phyloP scores from a whole-genome alignment of 1,140 invertebrate genomes.

The Trichoplusia ni region DNA sequence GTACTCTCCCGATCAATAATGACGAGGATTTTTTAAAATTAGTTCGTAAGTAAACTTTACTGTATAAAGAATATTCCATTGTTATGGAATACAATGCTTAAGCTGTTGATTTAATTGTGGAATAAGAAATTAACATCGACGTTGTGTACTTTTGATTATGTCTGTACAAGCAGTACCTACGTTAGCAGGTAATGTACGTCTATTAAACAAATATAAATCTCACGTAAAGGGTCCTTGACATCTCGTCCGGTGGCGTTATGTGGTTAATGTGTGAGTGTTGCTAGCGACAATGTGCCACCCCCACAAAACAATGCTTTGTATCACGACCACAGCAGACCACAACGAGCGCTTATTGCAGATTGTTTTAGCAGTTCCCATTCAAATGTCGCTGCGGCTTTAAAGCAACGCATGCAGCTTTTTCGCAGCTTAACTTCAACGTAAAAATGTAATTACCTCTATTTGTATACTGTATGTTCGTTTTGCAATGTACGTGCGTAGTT shows the following conservation, averaged over 20 bases:
- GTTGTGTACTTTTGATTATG: no score
- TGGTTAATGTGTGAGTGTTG: constrained; percentile 10
- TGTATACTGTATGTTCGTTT: background rate
- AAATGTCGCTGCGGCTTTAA: constrained; percentile 37
- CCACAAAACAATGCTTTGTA: constrained; percentile 39
- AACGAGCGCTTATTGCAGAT: constrained; percentile 41
- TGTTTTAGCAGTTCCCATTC: constrained; percentile 37
- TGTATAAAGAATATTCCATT: no score
- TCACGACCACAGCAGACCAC: constrained; percentile 19
- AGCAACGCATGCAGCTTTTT: constrained; percentile 24
- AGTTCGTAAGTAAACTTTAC: no score
- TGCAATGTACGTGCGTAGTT: background rate
- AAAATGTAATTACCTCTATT: background rate
- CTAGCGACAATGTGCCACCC: constrained; percentile 12
- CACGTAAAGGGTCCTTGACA: constrained; percentile 27
- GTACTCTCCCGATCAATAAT: no score
- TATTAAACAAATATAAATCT: constrained; percentile 16
- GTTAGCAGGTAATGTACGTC: background rate
- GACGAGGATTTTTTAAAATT: no score
- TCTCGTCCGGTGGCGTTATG: constrained; percentile 31
- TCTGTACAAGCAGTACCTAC: no score
- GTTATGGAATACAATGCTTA: no score
- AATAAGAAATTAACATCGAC: no score
- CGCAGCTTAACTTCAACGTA: background rate
- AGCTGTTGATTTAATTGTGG: no score